Evolutionary conservation across 2,113 vertebrate species (phyloP), one percentile per base, ranked within the genome.

Genomic region (Rana temporaria): DNA sequence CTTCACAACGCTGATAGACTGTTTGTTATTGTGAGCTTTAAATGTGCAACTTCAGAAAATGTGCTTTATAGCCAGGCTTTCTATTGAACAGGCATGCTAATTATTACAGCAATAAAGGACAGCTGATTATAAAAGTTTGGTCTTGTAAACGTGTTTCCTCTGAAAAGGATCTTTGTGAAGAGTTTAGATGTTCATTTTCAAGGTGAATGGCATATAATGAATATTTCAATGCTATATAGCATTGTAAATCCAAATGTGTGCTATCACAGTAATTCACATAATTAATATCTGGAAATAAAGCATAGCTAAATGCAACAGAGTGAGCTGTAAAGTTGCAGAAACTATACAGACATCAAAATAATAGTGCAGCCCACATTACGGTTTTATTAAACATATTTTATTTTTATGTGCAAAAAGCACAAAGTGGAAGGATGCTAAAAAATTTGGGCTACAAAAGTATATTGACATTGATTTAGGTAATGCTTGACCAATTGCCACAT

Each of bases 11-110:
- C 59, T n/a, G 34, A 52, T 76, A 9, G 57, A 22, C 64, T 62
- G 34, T 30, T 76, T 48, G 32, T 60, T 18, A 62, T 42, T 18
- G 5, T 64, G 34, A 34, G 20, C 73, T 63, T 63, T 24, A 48
- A 64, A 48, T 64, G 20, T 76, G 59, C 38, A 52, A 63, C n/a
- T 62, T 48, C 22, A 42, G n/a, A 76, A 63, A 76, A 76, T 24
- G 17, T 22, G 11, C 73, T n/a, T 42, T 60, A 59, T 26, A 76
- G 20, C 32, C 59, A 48, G 32, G 63, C 15, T 42, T 64, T 78
- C 76, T 20, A 32, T 32, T 66, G 42, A 78, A 22, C 5, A 4
- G 32, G 17, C 11, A 57, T 17, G 20, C 19, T 64, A 78, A 78
- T 78, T 64, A 53, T 55, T 63, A 48, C 34, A 26, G 16, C 5